A percentile compares a stretch with the other conserved stretches of the same genome.
phyloP scores from a whole-genome alignment of 1,140 invertebrate species.

The Diachasmimorpha longicaudata region DNA sequence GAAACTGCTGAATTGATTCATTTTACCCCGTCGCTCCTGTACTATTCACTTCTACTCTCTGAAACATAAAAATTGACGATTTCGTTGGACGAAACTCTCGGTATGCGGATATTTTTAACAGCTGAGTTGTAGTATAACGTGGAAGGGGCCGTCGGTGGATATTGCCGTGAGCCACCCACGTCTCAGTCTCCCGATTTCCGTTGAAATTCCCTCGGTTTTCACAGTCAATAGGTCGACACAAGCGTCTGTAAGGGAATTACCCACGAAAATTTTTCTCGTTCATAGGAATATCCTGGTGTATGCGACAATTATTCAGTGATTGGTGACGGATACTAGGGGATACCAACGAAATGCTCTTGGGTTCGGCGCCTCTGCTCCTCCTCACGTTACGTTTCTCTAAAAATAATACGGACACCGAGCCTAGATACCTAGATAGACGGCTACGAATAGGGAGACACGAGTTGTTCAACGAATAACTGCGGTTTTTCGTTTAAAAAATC shows the following conservation, averaged over 20 bases:
- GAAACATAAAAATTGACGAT: constrained; percentile 3
- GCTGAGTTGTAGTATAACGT: no score
- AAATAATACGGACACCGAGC: constrained; percentile 61
- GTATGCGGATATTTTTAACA: constrained; percentile 44
- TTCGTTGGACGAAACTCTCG: constrained; percentile 9
- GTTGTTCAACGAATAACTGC: neutral
- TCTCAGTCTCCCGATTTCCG: neutral
- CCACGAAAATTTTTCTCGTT: no score
- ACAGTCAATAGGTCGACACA: no score
- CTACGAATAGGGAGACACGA: constrained; percentile 53
- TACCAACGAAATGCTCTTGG: constrained; percentile 33
- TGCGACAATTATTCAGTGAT: neutral
- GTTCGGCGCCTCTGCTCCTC: constrained; percentile 50
- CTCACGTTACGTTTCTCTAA: constrained; percentile 62
- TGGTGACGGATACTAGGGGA: constrained; percentile 12
- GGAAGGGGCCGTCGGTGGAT: neutral
- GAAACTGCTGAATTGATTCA: no score
- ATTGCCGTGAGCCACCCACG: constrained; percentile 1
- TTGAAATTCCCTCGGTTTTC: no score
- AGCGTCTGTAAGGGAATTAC: no score
- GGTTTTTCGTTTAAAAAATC: neutral
- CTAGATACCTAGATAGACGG: constrained; percentile 64
- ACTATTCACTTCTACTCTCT: neutral
- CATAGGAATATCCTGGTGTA: no score
- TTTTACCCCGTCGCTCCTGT: neutral